Percentiles rank a stretch among this genome's conserved stretches.
phyloP scores from a whole-genome alignment of 1,140 invertebrate genomes.

The Magallana angulata region DNA sequence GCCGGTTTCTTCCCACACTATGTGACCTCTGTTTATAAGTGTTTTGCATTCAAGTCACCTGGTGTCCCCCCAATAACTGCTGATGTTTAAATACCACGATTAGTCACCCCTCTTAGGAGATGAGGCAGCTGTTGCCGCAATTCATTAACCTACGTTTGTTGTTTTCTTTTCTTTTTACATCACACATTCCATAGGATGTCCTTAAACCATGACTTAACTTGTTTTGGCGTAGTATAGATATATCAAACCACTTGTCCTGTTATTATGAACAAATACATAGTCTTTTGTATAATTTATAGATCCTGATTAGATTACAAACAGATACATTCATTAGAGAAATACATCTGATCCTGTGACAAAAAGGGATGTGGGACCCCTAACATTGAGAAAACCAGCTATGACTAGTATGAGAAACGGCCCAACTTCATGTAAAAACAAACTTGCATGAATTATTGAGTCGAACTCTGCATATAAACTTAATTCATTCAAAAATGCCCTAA shows the following conservation, averaged over 20 bases:
- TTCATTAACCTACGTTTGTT: slow-evolving; percentile 20
- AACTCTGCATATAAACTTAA: no score
- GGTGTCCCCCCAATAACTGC: background rate
- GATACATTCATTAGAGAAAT: no score
- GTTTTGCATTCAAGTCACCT: background rate
- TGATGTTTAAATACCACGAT: background rate
- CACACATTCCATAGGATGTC: background rate
- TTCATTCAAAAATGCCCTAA: no score
- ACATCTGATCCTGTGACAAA: no score
- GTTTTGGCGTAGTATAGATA: background rate
- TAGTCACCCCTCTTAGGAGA: background rate
- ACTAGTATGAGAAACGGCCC: no score
- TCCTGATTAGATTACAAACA: background rate
- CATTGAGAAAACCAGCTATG: no score
- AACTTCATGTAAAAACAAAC: no score
- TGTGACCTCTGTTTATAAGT: background rate
- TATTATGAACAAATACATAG: background rate
- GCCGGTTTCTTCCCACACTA: background rate
- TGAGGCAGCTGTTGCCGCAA: slow-evolving; percentile 5
- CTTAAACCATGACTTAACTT: slow-evolving; percentile 12
- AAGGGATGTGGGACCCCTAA: no score
- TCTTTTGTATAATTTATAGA: background rate
- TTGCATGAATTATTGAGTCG: no score
- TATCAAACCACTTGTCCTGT: background rate
- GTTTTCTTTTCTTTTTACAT: slow-evolving; percentile 26